Evolutionary conservation across 2,888 invertebrate genomes (phyloP), one percentile per base, ranked within the genome.

Genomic region (Melanchra persicariae): DNA sequence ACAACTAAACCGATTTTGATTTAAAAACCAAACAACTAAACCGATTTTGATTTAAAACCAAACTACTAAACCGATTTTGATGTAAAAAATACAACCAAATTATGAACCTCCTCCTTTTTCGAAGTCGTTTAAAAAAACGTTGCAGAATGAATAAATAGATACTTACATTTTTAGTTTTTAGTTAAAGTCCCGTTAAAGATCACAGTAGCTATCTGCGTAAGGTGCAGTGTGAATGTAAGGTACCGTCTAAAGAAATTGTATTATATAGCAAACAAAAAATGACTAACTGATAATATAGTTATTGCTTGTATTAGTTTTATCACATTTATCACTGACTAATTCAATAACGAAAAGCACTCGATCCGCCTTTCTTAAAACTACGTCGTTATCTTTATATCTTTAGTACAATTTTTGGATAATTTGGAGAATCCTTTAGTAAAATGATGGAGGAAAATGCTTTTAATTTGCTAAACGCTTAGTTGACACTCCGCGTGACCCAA

Each of bases 361-460:
- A 37, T 22, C 8, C 7, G 8, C 12, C 1, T 34, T 55, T 30
- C 34, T n/a, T n/a, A 57, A n/a, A 37, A 37, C 15, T n/a, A 22
- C 7, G 34, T 2, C 8, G 30, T 22, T 57, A 57, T 57, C 37
- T 22, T 8, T n/a, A 15, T 34, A 57, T n/a, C n/a, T 7, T 37
- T n/a, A 9, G 26, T 52, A 52, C 8, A 26, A 26, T 26, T 26
- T 19, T 55, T 7, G 12, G 2, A 12, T n/a, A 34, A 34, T 34
- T n/a, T 55, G 55, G 30, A n/a, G n/a, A 34, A n/a, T 55, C 55
- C 12, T 55, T 55, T 2, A 30, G 30, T 55, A 55, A n/a, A 55
- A 30, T 6, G 9, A 30, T 55, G 6, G 12, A 55, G 55, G 30
- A 34, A 55, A 55, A 55, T n/a, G 10, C 26, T 15, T 51, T 40